Evolutionary conservation across 1,140 invertebrate species (phyloP).

Genomic region (Lucilia cuprina): DNA sequence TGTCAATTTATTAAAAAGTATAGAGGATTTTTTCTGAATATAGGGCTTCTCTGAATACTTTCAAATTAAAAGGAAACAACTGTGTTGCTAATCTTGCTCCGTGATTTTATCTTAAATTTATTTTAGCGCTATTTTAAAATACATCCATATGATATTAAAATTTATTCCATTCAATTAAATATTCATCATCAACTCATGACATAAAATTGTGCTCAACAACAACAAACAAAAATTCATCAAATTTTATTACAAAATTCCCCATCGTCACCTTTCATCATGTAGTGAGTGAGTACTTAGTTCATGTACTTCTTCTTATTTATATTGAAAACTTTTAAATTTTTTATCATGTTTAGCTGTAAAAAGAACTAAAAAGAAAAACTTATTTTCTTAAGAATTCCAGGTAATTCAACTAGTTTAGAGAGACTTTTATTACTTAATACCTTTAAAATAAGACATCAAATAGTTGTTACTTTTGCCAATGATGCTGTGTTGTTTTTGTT

Average conservation of each 20-base stretch:
- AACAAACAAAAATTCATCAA: neutral
- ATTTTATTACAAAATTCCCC: slow-evolving; percentile 14
- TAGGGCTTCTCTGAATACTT: too few species aligned
- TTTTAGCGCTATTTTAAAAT: neutral
- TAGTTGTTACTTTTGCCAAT: neutral
- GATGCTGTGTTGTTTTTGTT: neutral
- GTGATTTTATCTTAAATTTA: too few species aligned
- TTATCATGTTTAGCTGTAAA: neutral
- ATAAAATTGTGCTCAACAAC: neutral
- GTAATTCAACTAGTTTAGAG: slow-evolving; percentile 26
- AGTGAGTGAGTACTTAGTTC: neutral
- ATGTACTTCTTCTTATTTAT: neutral
- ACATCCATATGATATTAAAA: neutral
- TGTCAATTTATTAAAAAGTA: too few species aligned
- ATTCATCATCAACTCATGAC: neutral
- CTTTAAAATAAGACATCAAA: slow-evolving; percentile 27
- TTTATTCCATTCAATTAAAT: slow-evolving; percentile 9
- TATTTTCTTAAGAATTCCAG: neutral
- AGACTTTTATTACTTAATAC: slow-evolving; percentile 34
- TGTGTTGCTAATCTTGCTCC: too few species aligned
- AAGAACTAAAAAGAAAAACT: neutral
- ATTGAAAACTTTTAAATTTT: slow-evolving; percentile 14
- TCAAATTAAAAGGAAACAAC: too few species aligned
- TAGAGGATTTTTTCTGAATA: too few species aligned
- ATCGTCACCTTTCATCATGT: slow-evolving; percentile 26